These are phyloP conservation scores for Thaumatotibia leucotreta DNA, from an alignment of 1,140 invertebrate genomes.

Conservation along the genomic window DNA sequence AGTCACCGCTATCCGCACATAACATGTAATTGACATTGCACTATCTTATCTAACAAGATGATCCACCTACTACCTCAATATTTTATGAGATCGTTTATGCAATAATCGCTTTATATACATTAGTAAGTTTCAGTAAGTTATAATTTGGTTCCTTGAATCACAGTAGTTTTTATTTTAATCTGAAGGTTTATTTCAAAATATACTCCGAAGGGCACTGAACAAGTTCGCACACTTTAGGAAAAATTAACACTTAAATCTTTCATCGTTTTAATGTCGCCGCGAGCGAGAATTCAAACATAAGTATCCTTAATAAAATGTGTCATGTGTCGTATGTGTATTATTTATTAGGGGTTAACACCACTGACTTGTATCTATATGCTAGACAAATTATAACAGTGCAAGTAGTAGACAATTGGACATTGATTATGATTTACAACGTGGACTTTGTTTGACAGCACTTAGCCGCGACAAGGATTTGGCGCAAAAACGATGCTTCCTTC, in stretches of 20 bases:
- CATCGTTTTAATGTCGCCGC: too few species aligned
- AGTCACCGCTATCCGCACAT: background rate
- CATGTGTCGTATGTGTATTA: too few species aligned
- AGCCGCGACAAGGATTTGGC: background rate
- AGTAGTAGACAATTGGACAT: background rate
- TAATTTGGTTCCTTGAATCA: too few species aligned
- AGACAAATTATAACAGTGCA: background rate
- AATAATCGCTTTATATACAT: background rate
- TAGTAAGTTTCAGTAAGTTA: too few species aligned
- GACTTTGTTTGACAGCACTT: background rate
- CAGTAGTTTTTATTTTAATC: too few species aligned
- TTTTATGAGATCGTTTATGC: background rate
- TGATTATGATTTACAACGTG: background rate
- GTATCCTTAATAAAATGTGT: too few species aligned
- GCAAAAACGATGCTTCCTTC: background rate
- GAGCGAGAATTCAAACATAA: too few species aligned
- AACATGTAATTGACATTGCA: background rate
- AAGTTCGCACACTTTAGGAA: too few species aligned
- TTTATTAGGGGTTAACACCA: background rate
- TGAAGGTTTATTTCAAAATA: too few species aligned
- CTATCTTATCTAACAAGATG: conserved; percentile 2
- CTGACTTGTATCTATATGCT: background rate
- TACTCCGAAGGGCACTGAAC: too few species aligned
- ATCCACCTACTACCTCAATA: background rate
- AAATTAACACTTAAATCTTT: too few species aligned